Base-by-base conservation (phyloP, 2,797 vertebrate species). In the Esox masquinongy region DNA sequence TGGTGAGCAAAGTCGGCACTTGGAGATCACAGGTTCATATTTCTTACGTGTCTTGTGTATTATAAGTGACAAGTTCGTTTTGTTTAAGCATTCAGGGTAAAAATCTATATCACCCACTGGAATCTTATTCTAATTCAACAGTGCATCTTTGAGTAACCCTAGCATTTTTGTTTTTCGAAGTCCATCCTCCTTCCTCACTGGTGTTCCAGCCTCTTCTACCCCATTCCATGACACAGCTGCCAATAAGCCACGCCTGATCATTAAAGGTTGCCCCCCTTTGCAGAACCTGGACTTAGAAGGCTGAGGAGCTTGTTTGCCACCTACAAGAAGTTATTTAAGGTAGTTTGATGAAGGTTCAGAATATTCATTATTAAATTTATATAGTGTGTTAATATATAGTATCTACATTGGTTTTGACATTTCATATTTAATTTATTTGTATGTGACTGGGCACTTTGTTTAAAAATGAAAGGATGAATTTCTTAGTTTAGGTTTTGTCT, bases 371-470 rank as follows among this genome's bases (percentile, higher is more conserved):
- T 76, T 70, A 83, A 83, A 78, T 75, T 74, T 73, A 64, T 14
- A 59, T 79, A 72, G 51, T 63, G 24, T 88, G 86, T 91, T 88
- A 75, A 81, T 86, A 83, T 88, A 81, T 61, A 51, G 26, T 49
- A 80, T 89, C 73, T 89, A 80, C 84, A 80, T 80, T 64, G 69
- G 77, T 80, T 80, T 66, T 77, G 70, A 77, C 77, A 83, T 86
- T 90, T 61, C 84, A 88, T 95, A 90, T 92, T 96, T 96, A 95
- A 97, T 97, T 97, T 97, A 97, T 97, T 97, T 95, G 93, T 92
- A 85, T 92, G 88, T 91, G 91, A 95, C 90, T 26, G 82, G 94
- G 95, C 96, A 97, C 96, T 96, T 97, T 96, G 93, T 94, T 94
- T 90, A 91, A 93, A 94, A 59, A 56, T 72, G 51, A 72, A 59